Percentiles rank a stretch among this genome's conserved stretches.
These are phyloP conservation scores for Laupala kohalensis DNA, from an alignment of 1,140 invertebrate genomes.

Conservation along the genomic window DNA sequence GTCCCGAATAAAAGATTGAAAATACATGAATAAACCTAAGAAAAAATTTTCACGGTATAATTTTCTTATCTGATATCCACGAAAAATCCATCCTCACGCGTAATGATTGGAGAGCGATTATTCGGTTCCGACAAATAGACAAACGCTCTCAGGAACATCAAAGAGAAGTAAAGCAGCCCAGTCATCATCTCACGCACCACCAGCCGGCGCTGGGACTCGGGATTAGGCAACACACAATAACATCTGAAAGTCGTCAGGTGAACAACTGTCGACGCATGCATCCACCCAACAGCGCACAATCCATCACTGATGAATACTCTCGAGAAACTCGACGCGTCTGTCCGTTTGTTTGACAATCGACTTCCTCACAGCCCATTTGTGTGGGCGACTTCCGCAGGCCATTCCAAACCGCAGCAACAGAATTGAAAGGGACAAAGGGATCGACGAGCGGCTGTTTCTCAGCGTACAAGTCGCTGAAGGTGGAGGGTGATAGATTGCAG, in stretches of 20 bases:
- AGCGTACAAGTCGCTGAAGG: neutral
- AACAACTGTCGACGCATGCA: neutral
- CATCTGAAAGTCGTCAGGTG: neutral
- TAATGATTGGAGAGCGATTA: too few species aligned
- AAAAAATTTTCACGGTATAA: too few species aligned
- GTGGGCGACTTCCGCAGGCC: neutral
- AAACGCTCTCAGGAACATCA: too few species aligned
- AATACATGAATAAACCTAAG: too few species aligned
- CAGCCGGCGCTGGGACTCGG: too few species aligned
- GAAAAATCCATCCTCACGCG: too few species aligned
- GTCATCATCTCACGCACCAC: too few species aligned
- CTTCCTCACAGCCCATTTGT: neutral
- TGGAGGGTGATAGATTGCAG: too few species aligned
- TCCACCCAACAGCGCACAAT: neutral
- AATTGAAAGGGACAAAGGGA: neutral
- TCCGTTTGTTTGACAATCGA: neutral
- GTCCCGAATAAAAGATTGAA: too few species aligned
- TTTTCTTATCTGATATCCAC: too few species aligned
- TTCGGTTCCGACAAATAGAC: too few species aligned
- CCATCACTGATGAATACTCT: neutral
- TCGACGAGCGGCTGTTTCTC: neutral
- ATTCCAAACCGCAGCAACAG: neutral
- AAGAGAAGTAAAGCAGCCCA: too few species aligned
- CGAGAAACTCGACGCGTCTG: neutral
- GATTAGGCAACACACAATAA: neutral